Evolutionary conservation across 2,797 vertebrate genomes (phyloP).

Genomic region (Vipera ursinii): DNA sequence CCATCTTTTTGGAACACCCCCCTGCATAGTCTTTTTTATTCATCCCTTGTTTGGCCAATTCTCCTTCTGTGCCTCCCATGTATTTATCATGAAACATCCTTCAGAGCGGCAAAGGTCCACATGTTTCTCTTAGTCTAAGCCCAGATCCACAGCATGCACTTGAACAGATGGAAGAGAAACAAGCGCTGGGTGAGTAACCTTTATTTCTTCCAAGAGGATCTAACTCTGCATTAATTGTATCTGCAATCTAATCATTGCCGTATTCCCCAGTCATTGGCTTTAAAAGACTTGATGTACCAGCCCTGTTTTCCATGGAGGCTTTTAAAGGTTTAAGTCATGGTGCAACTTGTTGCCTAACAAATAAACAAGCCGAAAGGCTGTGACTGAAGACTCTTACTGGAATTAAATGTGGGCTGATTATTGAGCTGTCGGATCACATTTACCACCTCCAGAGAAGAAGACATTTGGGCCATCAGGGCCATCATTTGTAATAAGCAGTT

Average conservation of each 20-base stretch:
- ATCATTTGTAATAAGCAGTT: constrained; percentile 16
- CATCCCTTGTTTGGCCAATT: neutral
- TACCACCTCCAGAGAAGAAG: constrained; percentile 11
- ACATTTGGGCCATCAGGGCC: neutral
- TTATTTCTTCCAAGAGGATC: constrained; percentile 11
- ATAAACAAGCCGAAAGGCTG: constrained; percentile 1
- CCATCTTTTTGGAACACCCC: neutral
- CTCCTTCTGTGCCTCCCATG: neutral
- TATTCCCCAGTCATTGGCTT: constrained; percentile 10
- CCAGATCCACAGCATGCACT: neutral
- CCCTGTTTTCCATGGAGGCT: neutral
- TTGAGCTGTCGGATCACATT: neutral
- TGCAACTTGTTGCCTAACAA: neutral
- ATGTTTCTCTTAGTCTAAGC: neutral
- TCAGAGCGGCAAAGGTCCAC: neutral
- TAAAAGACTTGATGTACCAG: neutral
- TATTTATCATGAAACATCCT: neutral
- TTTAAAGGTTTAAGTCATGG: neutral
- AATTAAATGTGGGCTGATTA: constrained; percentile 3
- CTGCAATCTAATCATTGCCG: neutral
- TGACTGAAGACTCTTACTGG: neutral
- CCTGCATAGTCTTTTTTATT: neutral
- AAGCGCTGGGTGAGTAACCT: constrained; percentile 7
- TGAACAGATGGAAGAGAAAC: neutral
- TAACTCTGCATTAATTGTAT: neutral